These are phyloP conservation scores for Caenorhabditis afra DNA, from an alignment of 2,888 invertebrate genomes.

Conservation along the genomic window DNA sequence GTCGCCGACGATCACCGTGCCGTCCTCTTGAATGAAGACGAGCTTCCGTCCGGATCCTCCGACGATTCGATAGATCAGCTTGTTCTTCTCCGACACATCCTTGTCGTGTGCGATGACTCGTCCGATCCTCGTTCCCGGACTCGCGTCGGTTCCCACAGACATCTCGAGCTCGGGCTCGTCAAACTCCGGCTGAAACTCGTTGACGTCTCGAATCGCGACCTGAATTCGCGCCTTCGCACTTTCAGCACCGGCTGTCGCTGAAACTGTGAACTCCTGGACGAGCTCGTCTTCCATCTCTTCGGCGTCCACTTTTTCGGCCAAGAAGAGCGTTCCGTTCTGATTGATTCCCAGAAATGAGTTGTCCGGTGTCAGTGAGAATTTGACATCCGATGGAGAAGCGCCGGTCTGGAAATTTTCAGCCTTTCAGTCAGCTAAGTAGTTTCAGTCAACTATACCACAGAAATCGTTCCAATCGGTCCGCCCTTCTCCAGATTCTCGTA, in stretches of 20 bases:
- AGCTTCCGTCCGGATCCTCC: constrained; percentile 68
- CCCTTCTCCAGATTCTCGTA: constrained; percentile 71
- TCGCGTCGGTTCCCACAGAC: constrained; percentile 31
- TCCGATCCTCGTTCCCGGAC: constrained; percentile 67
- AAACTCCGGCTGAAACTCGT: constrained; percentile 76
- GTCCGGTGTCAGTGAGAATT: constrained; percentile 49
- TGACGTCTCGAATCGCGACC: constrained; percentile 75
- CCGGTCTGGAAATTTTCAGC: constrained; percentile 21
- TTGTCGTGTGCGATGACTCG: constrained; percentile 70
- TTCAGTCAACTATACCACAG: constrained; percentile 15
- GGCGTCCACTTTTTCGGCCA: constrained; percentile 62
- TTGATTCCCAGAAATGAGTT: constrained; percentile 66
- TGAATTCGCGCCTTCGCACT: constrained; percentile 64
- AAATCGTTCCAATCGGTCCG: constrained; percentile 59
- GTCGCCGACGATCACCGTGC: constrained; percentile 67
- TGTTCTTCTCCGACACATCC: constrained; percentile 65
- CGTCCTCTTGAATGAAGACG: constrained; percentile 72
- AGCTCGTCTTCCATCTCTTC: constrained; percentile 53
- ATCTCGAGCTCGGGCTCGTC: constrained; percentile 53
- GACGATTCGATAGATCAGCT: constrained; percentile 64
- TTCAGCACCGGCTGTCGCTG: constrained; percentile 33
- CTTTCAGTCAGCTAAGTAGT: neutral
- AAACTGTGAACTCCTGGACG: constrained; percentile 41
- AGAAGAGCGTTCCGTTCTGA: constrained; percentile 70
- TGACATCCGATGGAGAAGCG: constrained; percentile 12